A percentile compares a stretch with the other conserved stretches of the same genome.
These are phyloP conservation scores for Temnothorax unifasciatus DNA, from an alignment of 2,888 invertebrate genomes.

Conservation along the genomic window DNA sequence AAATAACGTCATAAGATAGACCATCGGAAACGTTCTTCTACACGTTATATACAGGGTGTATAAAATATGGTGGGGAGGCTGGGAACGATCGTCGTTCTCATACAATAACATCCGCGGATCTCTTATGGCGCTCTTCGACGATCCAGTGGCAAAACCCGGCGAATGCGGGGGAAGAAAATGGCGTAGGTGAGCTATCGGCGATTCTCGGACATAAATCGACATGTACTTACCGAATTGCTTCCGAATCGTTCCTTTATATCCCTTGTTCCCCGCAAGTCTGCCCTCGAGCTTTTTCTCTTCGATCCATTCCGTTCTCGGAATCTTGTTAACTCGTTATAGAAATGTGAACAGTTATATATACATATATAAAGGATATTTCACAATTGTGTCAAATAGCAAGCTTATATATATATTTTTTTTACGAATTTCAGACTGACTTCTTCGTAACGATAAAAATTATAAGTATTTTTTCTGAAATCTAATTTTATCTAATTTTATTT, in stretches of 20 bases:
- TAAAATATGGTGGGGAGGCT: constrained; percentile 76
- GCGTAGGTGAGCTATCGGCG: constrained; percentile 81
- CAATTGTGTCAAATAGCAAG: not conserved
- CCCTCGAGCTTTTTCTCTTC: constrained; percentile 61
- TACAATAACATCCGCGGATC: constrained; percentile 80
- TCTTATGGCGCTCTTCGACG: constrained; percentile 66
- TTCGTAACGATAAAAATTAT: not conserved
- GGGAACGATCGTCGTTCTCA: constrained; percentile 75
- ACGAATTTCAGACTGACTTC: not conserved
- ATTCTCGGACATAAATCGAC: constrained; percentile 84
- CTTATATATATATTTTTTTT: not conserved
- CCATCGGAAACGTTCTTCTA: constrained; percentile 74
- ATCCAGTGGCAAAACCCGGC: constrained; percentile 50
- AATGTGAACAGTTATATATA: constrained; percentile 63
- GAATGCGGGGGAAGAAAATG: constrained; percentile 66
- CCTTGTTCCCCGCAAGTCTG: constrained; percentile 72
- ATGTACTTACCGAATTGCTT: constrained; percentile 85
- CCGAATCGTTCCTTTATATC: constrained; percentile 83
- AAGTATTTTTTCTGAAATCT: not conserved
- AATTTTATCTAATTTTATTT: not conserved
- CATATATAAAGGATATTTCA: not conserved
- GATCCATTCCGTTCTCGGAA: constrained; percentile 48
- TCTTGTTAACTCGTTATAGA: constrained; percentile 62
- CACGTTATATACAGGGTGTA: constrained; percentile 74
- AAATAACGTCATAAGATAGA: constrained; percentile 80